Evolutionary conservation across 1,140 invertebrate genomes (phyloP).

Genomic region (Apis dorsata): DNA sequence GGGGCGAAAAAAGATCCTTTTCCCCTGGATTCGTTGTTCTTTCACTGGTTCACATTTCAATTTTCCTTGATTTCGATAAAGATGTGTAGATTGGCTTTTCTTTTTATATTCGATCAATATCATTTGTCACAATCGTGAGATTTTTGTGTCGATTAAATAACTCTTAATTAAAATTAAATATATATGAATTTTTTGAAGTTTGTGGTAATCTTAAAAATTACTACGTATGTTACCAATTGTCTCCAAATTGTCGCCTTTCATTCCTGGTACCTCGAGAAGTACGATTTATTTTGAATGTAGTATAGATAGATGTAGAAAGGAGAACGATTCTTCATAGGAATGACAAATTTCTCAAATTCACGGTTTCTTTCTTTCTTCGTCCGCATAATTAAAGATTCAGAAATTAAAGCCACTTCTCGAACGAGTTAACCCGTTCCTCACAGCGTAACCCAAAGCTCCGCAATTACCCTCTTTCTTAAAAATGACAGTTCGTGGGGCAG

Average conservation of each 20-base stretch:
- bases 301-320: neutral
- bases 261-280: neutral
- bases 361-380: neutral
- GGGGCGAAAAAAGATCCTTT: neutral
- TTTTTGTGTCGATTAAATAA: too few species aligned
- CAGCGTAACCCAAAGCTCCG: neutral
- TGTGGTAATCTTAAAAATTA: too few species aligned
- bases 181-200: too few species aligned
- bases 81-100: too few species aligned
- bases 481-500: neutral
- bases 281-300: neutral
- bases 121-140: too few species aligned
- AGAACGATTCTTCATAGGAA: neutral
- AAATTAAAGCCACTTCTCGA: neutral
- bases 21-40: neutral
- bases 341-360: neutral
- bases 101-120: too few species aligned
- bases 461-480: neutral
- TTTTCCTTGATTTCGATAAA: too few species aligned
- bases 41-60: too few species aligned
- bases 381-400: neutral
- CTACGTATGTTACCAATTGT: too few species aligned
- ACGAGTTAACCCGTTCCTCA: neutral
- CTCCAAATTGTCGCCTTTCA: neutral
- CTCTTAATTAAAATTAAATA: neutral